A percentile compares a stretch with the other conserved stretches of the same genome.
These are phyloP conservation scores for Callocephalon fimbriatum DNA, from an alignment of 2,113 vertebrate species.

Conservation along the genomic window DNA sequence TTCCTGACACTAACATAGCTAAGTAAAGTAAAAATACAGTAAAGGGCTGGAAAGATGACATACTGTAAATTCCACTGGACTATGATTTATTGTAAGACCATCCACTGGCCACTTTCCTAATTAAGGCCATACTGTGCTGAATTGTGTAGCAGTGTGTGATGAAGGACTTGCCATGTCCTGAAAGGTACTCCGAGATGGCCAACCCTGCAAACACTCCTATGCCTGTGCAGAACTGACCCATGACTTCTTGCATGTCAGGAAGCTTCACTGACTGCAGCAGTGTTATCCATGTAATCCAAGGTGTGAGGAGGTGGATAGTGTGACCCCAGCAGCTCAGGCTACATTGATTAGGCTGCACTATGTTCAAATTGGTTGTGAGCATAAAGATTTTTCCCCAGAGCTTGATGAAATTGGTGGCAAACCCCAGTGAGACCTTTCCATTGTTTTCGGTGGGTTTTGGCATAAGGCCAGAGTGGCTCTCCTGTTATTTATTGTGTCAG, in stretches of 20 bases:
- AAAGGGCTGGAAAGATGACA: not conserved
- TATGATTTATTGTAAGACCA: not conserved
- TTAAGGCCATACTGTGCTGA: not conserved
- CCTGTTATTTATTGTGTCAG: not conserved
- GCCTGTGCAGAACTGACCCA: not conserved
- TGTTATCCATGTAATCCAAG: not conserved
- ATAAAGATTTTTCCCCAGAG: not conserved
- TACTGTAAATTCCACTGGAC: not conserved
- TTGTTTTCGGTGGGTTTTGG: not conserved
- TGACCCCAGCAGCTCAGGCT: not conserved
- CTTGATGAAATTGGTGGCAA: not conserved
- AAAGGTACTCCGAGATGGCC: no score
- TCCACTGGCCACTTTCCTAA: not conserved
- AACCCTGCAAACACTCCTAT: not conserved
- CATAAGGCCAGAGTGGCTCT: not conserved
- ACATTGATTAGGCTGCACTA: not conserved
- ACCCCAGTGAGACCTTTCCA: not conserved
- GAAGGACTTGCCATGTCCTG: not conserved
- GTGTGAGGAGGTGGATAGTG: fast-evolving
- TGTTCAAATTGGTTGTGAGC: not conserved
- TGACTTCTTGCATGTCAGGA: fast-evolving
- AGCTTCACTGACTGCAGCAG: not conserved
- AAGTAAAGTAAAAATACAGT: not conserved
- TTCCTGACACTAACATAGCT: not conserved
- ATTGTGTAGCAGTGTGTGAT: not conserved